Percentiles rank a stretch among this genome's conserved stretches.
phyloP scores from a whole-genome alignment of 2,888 invertebrate genomes.

The Spicauda simplicius region DNA sequence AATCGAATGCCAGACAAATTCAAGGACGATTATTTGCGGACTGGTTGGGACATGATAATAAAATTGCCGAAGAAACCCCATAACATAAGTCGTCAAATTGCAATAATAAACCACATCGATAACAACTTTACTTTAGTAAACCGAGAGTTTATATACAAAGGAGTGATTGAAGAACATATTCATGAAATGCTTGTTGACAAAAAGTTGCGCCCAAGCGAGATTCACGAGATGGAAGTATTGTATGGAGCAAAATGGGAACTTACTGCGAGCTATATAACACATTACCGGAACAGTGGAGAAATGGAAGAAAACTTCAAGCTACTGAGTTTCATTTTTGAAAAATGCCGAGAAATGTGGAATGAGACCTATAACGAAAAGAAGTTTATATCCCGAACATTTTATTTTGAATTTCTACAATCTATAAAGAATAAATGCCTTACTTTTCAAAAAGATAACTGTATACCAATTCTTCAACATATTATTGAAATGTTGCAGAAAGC shows the following conservation, averaged over 20 bases:
- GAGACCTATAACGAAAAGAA: background rate
- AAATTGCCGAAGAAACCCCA: conserved; percentile 48
- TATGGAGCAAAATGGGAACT: conserved; percentile 49
- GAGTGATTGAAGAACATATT: conserved; percentile 54
- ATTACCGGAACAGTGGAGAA: conserved; percentile 29
- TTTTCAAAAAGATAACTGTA: background rate
- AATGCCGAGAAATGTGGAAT: conserved; percentile 13
- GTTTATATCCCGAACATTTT: conserved; percentile 9
- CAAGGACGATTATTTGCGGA: conserved; percentile 47
- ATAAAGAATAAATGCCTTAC: conserved; percentile 1
- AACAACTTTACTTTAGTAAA: conserved; percentile 46
- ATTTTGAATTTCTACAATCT: conserved; percentile 11
- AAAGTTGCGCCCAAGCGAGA: conserved; percentile 36
- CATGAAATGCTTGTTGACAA: conserved; percentile 44
- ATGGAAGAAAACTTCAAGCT: conserved; percentile 20
- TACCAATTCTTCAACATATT: conserved; percentile 24
- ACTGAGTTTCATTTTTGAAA: conserved; percentile 9
- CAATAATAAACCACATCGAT: conserved; percentile 48
- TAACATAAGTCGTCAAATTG: conserved; percentile 46
- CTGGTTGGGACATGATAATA: conserved; percentile 53
- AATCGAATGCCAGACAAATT: conserved; percentile 47
- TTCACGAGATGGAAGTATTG: conserved; percentile 37
- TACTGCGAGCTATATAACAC: conserved; percentile 39
- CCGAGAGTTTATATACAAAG: conserved; percentile 44
- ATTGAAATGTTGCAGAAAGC: conserved; percentile 6